A percentile compares a stretch with the other conserved stretches of the same genome.
Evolutionary conservation across 2,797 vertebrate species (phyloP).

Genomic region (Avahi laniger): DNA sequence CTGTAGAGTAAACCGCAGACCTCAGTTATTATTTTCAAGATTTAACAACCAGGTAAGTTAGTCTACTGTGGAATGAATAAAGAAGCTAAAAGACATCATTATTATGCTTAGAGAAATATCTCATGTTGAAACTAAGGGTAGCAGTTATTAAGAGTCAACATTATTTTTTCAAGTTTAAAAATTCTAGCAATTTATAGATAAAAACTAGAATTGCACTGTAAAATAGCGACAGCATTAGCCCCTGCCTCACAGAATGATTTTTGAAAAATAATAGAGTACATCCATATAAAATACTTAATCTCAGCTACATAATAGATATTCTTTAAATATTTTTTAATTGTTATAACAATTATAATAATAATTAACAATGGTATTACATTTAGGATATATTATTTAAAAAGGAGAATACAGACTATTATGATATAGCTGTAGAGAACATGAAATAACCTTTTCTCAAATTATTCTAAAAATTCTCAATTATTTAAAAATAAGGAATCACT

Average conservation of each 20-base stretch:
- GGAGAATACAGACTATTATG: background rate
- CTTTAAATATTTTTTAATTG: background rate
- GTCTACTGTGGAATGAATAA: background rate
- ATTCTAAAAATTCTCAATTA: background rate
- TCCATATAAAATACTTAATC: background rate
- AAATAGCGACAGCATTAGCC: background rate
- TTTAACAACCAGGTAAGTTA: background rate
- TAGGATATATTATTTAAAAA: background rate
- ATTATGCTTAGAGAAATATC: background rate
- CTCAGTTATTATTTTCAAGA: background rate
- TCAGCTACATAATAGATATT: background rate
- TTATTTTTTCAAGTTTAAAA: background rate
- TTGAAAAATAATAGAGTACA: background rate
- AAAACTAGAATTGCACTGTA: background rate
- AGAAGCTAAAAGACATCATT: background rate
- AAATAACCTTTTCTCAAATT: background rate
- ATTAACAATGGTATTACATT: background rate
- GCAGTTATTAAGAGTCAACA: background rate
- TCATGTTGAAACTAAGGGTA: background rate
- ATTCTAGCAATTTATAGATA: background rate
- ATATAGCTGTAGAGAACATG: background rate
- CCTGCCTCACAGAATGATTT: background rate
- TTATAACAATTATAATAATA: background rate
- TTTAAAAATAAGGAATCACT: background rate
- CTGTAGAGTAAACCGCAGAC: background rate